Conservation (phyloP, 2,888 invertebrate species). For the Seladonia tumulorum region DNA sequence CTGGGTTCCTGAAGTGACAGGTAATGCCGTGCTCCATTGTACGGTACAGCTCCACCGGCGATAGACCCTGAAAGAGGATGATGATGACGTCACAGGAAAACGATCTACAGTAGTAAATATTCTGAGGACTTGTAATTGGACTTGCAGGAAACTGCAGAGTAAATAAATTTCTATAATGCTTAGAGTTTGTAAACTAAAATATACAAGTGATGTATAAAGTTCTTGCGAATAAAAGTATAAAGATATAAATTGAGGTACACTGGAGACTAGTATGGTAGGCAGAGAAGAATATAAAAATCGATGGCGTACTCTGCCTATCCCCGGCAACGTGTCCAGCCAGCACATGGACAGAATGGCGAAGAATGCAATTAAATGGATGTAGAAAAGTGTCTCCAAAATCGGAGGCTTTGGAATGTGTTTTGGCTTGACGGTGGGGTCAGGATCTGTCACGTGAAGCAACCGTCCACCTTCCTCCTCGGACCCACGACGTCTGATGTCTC, state of each 20-base stretch:
- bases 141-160: too few relatives aligned
- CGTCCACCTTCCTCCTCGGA: constrained; percentile 80
- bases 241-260: neutral
- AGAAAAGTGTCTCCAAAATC: constrained; percentile 79
- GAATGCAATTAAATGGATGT: constrained; percentile 85
- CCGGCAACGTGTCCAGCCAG: constrained; percentile 86
- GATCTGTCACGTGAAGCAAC: constrained; percentile 80
- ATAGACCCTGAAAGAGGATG: constrained; percentile 75
- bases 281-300: neutral
- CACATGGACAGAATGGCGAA: constrained; percentile 83
- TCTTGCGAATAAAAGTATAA: too few relatives aligned
- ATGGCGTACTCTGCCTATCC: constrained; percentile 85
- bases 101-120: neutral
- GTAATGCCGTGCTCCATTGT: constrained; percentile 77
- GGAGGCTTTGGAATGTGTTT: constrained; percentile 80
- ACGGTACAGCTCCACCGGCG: constrained; percentile 77
- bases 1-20: constrained; percentile 78
- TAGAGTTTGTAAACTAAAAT: too few relatives aligned
- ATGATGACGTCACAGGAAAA: neutral
- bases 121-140: too few relatives aligned
- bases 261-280: neutral
- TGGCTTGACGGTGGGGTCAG: constrained; percentile 79
- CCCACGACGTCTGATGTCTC: constrained; percentile 80
- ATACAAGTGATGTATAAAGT: too few relatives aligned
- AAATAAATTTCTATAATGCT: too few relatives aligned